A percentile compares a stretch with the other conserved stretches of the same genome.
phyloP scores from a whole-genome alignment of 2,888 invertebrate species.

The Chalcosyrphus nemorum region DNA sequence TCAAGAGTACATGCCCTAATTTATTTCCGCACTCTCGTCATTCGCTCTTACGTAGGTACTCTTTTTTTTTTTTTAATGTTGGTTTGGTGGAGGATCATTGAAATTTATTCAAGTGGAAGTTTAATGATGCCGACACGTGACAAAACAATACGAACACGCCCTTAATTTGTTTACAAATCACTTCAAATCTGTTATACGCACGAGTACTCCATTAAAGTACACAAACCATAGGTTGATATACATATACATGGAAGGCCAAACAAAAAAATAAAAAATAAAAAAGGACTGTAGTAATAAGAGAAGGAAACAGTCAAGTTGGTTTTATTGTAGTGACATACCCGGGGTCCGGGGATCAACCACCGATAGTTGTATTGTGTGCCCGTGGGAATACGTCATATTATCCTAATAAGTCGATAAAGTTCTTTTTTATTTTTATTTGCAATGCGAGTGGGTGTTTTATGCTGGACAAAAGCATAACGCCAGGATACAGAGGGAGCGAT shows the following conservation, averaged over 20 bases:
- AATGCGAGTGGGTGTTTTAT: background rate
- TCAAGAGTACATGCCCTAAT: background rate
- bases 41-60: too few species aligned
- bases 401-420: constrained; percentile 55
- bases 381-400: constrained; percentile 63
- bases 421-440: background rate
- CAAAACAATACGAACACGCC: constrained; percentile 77
- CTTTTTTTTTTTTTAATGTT: constrained; percentile 35
- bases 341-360: constrained; percentile 55
- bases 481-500: too few species aligned
- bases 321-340: constrained; percentile 59
- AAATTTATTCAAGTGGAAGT: constrained; percentile 77
- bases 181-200: constrained; percentile 81
- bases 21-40: constrained; percentile 17
- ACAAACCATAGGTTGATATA: constrained; percentile 60
- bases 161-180: constrained; percentile 82
- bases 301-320: constrained; percentile 61
- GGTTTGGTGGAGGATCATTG: constrained; percentile 70
- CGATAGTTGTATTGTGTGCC: constrained; percentile 49
- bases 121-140: constrained; percentile 81
- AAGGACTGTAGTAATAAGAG: constrained; percentile 27
- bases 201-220: constrained; percentile 76
- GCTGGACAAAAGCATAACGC: too few species aligned
- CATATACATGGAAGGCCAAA: too few species aligned
- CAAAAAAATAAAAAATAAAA: too few species aligned